Conservation (phyloP, 2,113 vertebrate genomes). For the Arvicanthis niloticus region DNA sequence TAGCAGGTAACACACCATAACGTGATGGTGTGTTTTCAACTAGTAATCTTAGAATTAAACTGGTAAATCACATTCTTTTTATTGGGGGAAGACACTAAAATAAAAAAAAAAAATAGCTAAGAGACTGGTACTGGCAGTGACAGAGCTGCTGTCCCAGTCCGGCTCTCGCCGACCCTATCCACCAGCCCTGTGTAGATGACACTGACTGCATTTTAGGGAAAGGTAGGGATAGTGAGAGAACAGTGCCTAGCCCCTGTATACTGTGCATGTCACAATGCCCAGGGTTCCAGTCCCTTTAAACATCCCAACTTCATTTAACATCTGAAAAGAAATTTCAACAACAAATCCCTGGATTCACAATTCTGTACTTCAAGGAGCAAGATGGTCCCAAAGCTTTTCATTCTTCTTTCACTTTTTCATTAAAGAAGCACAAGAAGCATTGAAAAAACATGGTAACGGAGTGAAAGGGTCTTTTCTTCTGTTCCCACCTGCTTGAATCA, state of each 20-base stretch:
- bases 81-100: background rate
- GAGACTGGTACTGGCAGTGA: background rate
- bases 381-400: background rate
- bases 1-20: background rate
- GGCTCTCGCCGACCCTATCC: background rate
- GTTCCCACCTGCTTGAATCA: constrained; percentile 1
- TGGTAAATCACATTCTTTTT: constrained; percentile 22
- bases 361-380: background rate
- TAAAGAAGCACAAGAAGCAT: background rate
- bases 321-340: background rate
- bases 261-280: background rate
- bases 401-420: background rate
- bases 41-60: background rate
- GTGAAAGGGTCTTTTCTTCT: constrained; percentile 1
- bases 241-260: background rate
- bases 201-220: background rate
- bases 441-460: background rate
- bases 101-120: background rate
- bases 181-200: background rate
- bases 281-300: background rate
- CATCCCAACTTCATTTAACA: constrained; percentile 5
- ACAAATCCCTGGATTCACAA: background rate
- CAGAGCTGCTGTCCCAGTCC: background rate
- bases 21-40: background rate
- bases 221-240: background rate